These are phyloP conservation scores for Leuciscus waleckii DNA, from an alignment of 2,797 vertebrate species.

Conservation along the genomic window DNA sequence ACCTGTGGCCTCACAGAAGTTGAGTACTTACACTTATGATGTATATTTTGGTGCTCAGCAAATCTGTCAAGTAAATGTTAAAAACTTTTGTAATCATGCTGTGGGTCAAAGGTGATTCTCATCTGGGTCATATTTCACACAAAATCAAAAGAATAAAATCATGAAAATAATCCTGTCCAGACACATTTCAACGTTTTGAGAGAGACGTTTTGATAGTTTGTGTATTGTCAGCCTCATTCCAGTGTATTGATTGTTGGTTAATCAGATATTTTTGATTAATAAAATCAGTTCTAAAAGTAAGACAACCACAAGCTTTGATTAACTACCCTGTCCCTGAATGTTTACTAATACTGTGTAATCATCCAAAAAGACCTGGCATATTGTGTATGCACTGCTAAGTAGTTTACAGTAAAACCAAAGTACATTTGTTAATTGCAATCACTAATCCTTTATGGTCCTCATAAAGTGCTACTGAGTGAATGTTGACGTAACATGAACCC, in stretches of 20 bases:
- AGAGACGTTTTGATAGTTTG: neutral
- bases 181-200: neutral
- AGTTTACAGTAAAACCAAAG: neutral
- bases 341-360: neutral
- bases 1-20: neutral
- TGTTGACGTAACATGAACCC: neutral
- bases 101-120: neutral
- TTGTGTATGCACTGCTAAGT: neutral
- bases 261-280: neutral
- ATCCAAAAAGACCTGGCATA: neutral
- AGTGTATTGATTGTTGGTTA: neutral
- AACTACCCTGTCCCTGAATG: neutral
- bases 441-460: neutral
- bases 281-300: slow-evolving; percentile 10
- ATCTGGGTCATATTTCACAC: neutral
- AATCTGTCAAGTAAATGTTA: neutral
- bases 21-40: neutral
- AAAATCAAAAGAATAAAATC: neutral
- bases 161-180: neutral
- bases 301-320: neutral
- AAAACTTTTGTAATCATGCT: neutral
- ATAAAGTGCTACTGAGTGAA: neutral
- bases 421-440: neutral
- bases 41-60: neutral
- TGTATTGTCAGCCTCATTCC: neutral